Percentiles rank a stretch among this genome's conserved stretches.
phyloP scores from a whole-genome alignment of 2,888 invertebrate genomes.

The Andrena chrysosceles region DNA sequence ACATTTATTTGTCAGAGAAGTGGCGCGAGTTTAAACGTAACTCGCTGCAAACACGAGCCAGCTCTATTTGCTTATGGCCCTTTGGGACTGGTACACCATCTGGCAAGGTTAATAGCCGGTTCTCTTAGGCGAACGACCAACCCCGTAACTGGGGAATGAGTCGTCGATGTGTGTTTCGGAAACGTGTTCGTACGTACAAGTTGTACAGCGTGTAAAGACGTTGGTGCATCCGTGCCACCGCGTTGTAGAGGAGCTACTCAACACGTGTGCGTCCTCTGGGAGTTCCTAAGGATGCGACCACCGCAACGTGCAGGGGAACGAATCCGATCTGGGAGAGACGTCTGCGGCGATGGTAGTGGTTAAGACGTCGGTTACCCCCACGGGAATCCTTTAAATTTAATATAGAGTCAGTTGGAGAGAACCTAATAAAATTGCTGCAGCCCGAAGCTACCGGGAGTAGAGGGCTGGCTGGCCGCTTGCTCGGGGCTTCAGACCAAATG shows the following conservation, averaged over 20 bases:
- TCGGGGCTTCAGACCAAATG: constrained; percentile 71
- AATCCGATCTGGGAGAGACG: constrained; percentile 57
- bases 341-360: constrained; percentile 58
- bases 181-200: constrained; percentile 52
- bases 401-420: constrained; percentile 83
- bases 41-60: constrained; percentile 57
- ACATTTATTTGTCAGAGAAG: constrained; percentile 39
- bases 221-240: constrained; percentile 7
- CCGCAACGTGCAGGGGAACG: constrained; percentile 52
- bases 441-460: constrained; percentile 71
- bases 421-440: constrained; percentile 82
- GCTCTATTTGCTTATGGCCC: constrained; percentile 49
- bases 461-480: not conserved
- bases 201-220: constrained; percentile 57
- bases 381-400: constrained; percentile 83
- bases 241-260: constrained; percentile 60
- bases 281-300: constrained; percentile 71
- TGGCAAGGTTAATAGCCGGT: constrained; percentile 69
- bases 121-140: constrained; percentile 70
- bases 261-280: constrained; percentile 71
- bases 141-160: constrained; percentile 61
- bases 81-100: constrained; percentile 59
- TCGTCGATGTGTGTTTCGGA: constrained; percentile 43
- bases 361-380: constrained; percentile 74
- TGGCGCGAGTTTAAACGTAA: constrained; percentile 44